Conservation (phyloP, 2,113 vertebrate genomes). For the Rhineura floridana region DNA sequence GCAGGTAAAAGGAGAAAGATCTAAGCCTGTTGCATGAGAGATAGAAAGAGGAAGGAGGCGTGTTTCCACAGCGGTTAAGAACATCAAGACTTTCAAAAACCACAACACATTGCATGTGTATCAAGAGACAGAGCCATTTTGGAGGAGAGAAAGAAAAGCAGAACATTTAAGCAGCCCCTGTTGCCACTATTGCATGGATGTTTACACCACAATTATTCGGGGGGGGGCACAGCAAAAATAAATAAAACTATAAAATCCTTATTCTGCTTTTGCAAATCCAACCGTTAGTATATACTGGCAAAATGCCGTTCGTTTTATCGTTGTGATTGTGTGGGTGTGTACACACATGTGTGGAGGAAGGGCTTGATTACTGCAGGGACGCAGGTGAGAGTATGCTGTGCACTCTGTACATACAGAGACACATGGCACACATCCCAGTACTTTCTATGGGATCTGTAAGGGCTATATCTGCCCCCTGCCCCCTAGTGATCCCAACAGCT, state of each 20-base stretch:
- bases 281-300: background rate
- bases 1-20: conserved; percentile 72
- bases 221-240: conserved; percentile 54
- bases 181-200: conserved; percentile 40
- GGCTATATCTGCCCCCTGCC: background rate
- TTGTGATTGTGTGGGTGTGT: background rate
- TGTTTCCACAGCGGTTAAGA: conserved; percentile 67
- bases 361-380: background rate
- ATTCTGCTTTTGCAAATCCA: conserved; percentile 44
- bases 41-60: conserved; percentile 61
- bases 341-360: background rate
- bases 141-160: conserved; percentile 67
- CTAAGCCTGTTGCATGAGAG: conserved; percentile 60
- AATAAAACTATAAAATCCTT: conserved; percentile 62
- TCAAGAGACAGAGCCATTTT: conserved; percentile 71
- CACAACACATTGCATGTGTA: conserved; percentile 64
- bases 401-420: background rate
- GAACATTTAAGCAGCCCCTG: conserved; percentile 47
- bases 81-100: conserved; percentile 70
- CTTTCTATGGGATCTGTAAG: background rate
- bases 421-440: background rate
- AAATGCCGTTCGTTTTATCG: background rate
- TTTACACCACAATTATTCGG: conserved; percentile 57
- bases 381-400: background rate
- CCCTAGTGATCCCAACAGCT: background rate